Base-by-base conservation (phyloP, 2,797 vertebrate species). In the Aselliscus stoliczkanus region DNA sequence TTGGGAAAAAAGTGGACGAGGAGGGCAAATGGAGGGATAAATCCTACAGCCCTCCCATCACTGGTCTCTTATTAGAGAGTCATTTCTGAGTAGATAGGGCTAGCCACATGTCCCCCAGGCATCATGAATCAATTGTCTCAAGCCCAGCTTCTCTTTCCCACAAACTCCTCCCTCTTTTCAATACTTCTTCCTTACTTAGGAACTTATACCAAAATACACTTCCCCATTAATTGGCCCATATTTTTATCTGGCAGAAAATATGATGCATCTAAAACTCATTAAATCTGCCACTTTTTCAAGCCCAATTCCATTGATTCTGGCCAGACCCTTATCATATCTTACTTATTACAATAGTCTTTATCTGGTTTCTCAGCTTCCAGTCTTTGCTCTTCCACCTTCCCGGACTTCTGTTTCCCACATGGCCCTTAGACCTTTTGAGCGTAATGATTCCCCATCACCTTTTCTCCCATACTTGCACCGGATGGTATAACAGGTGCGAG, bases 11-110 rank as follows among this genome's bases (percentile, higher is more conserved):
- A 3, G 7, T 31, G 1, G 31, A 18, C 27, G 39, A 50, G 21
- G 12, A 37, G 6, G 4, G 4, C 5, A 11, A 47, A 8, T 7
- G 1, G 3, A n/a, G 7, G 7, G 7, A 4, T 0, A 0, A 1
- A 13, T 18, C 50, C 8, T 13, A 23, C 20, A 18, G 17, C 0
- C 44, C 21, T 58, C 23, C 20, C 14, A 4, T 1, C 18, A 6
- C 4, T n/a, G 7, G 72, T 39, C 39, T 52, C 29, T 81, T 39
- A 39, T 20, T 18, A 29, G 1, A 37, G 10, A 65, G 2, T 58
- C n/a, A 12, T 47, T 75, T 42, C 15, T 72, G n/a, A 65, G 17
- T 14, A 7, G 0, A 3, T 15, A 27, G 5, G 0, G 34, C 14
- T 29, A 12, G 1, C 18, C 29, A 1, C 18, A 1, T 2, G 39